Evolutionary conservation across 2,888 invertebrate species (phyloP).

Genomic region (Zele albiditarsus): DNA sequence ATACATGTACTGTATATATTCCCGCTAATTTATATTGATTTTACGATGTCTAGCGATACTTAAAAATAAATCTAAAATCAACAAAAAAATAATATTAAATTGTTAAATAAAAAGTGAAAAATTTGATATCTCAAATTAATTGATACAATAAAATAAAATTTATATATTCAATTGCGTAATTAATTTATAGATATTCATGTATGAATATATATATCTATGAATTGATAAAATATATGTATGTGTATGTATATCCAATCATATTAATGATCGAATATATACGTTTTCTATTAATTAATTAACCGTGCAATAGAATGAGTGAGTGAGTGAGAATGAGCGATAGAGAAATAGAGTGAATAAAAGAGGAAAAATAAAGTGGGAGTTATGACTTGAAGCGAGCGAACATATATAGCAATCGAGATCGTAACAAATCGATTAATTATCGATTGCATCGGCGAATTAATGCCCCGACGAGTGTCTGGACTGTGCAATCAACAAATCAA

Average conservation of each 20-base stretch:
- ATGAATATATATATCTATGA: neutral
- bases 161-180: slow-evolving; percentile 1
- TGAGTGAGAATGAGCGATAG: neutral
- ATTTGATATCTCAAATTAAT: neutral
- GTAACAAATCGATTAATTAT: slow-evolving; percentile 47
- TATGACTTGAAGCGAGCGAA: slow-evolving; percentile 16
- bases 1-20: too few relatives aligned
- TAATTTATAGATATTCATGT: neutral
- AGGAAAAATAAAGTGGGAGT: slow-evolving; percentile 11
- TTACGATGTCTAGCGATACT: neutral
- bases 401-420: slow-evolving; percentile 40
- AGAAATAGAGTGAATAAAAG: slow-evolving; percentile 23
- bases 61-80: neutral
- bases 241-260: neutral
- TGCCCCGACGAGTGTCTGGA: slow-evolving; percentile 8
- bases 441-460: slow-evolving; percentile 40
- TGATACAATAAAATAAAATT: neutral
- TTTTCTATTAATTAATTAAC: slow-evolving; percentile 14
- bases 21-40: too few relatives aligned
- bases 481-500: slow-evolving; percentile 11
- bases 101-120: neutral
- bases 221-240: neutral
- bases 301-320: slow-evolving; percentile 9
- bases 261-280: slow-evolving; percentile 31
- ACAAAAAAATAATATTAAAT: too few relatives aligned